Conservation (phyloP, 2,113 vertebrate genomes). For the human (Homo sapiens) region DNA sequence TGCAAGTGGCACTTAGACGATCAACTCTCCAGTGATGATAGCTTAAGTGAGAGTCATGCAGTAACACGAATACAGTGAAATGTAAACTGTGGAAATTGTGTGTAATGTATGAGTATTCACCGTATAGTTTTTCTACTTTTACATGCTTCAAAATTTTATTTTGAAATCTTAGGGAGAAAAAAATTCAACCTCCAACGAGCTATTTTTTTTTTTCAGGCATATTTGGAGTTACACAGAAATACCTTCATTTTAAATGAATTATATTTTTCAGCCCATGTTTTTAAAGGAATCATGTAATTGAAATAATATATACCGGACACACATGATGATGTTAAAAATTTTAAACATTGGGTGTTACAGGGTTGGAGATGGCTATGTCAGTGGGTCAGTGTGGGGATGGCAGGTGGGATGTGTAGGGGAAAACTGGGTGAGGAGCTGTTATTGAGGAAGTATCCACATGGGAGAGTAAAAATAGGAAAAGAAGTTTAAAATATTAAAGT, state of each 20-base stretch:
- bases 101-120: not conserved
- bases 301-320: not conserved
- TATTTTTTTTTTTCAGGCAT: not conserved
- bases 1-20: not conserved
- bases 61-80: not conserved
- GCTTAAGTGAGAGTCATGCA: not conserved
- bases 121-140: not conserved
- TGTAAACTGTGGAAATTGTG: not conserved
- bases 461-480: not conserved
- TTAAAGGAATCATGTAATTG: not conserved
- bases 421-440: not conserved
- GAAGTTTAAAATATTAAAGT: not conserved
- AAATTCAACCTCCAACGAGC: not conserved
- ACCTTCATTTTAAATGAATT: not conserved
- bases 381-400: not conserved
- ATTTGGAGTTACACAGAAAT: not conserved
- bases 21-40: not conserved
- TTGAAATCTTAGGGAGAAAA: not conserved
- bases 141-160: not conserved
- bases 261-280: not conserved
- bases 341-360: not conserved
- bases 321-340: not conserved
- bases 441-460: fast-evolving
- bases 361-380: not conserved
- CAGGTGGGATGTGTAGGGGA: not conserved